A percentile compares a stretch with the other conserved stretches of the same genome.
Evolutionary conservation across 2,113 vertebrate genomes (phyloP).

Genomic region (Tachysurus vachellii): DNA sequence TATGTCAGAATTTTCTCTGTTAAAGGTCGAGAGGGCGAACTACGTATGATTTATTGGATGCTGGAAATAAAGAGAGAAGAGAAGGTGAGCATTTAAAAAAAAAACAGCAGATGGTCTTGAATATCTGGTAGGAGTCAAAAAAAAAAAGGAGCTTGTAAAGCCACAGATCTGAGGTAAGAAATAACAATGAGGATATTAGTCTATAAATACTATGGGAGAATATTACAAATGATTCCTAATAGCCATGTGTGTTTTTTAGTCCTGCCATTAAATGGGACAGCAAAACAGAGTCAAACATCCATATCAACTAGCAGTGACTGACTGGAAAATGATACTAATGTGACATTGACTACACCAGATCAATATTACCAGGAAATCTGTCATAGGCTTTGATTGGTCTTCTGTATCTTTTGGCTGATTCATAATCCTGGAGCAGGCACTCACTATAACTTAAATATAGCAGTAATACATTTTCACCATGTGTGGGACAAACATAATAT

Average conservation of each 20-base stretch:
- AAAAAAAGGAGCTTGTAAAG: conserved; percentile 25
- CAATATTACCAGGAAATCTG: neutral
- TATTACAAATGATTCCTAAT: conserved; percentile 65
- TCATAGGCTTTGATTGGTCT: neutral
- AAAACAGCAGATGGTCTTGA: conserved; percentile 66
- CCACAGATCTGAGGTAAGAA: conserved; percentile 48
- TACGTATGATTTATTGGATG: conserved; percentile 32
- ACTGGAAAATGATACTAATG: conserved; percentile 76
- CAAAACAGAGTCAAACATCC: conserved; percentile 63
- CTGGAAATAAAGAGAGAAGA: conserved; percentile 43
- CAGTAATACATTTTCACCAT: neutral
- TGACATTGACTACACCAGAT: conserved; percentile 63
- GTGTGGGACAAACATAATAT: neutral
- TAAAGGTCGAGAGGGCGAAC: conserved; percentile 15
- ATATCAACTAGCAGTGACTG: conserved; percentile 64
- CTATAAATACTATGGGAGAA: conserved; percentile 31
- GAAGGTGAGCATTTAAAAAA: conserved; percentile 26
- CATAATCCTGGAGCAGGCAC: neutral
- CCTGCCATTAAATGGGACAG: conserved; percentile 66
- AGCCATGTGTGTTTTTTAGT: conserved; percentile 62
- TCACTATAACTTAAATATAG: neutral
- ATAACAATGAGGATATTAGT: conserved; percentile 46
- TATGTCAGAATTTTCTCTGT: conserved; percentile 34
- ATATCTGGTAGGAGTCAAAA: conserved; percentile 56
- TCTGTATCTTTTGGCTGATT: neutral